These are phyloP conservation scores for Poeciliopsis gracilis DNA, from an alignment of 2,797 vertebrate genomes.

Conservation along the genomic window DNA sequence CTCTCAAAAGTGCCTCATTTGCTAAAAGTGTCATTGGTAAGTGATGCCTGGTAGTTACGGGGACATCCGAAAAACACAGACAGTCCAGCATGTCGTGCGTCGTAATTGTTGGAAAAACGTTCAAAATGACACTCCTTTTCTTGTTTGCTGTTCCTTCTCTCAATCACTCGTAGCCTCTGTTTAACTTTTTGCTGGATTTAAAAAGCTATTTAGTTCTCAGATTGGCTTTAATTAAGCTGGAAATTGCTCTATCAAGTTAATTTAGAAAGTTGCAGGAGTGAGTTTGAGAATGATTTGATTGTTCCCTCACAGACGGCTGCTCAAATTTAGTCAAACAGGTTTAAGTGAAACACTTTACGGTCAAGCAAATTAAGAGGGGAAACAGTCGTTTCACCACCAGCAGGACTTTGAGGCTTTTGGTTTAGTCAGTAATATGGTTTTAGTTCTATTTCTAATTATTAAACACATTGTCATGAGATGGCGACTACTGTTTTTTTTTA, in stretches of 20 bases:
- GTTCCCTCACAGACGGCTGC: neutral
- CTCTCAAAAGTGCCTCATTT: constrained; percentile 95
- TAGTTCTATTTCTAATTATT: neutral
- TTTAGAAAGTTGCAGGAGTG: constrained; percentile 17
- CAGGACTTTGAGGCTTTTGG: neutral
- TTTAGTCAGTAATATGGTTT: neutral
- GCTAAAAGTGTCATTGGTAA: constrained; percentile 98
- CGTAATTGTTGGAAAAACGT: neutral
- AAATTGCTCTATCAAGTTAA: constrained; percentile 10
- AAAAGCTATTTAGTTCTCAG: constrained; percentile 9
- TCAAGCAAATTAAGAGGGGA: neutral
- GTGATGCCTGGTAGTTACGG: constrained; percentile 6
- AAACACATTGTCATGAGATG: neutral
- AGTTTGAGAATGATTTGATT: constrained; percentile 19
- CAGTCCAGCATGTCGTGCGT: neutral
- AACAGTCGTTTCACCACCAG: neutral
- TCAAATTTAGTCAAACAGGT: constrained; percentile 7
- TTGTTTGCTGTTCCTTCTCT: neutral
- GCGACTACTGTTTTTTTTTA: neutral
- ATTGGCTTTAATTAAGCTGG: constrained; percentile 30
- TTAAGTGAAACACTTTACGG: neutral
- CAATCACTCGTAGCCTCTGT: neutral
- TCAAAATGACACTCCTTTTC: neutral
- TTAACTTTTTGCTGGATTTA: neutral
- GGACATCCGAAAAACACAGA: neutral